These are phyloP conservation scores for Eleutherodactylus coqui DNA, from an alignment of 2,797 vertebrate species.

Conservation along the genomic window DNA sequence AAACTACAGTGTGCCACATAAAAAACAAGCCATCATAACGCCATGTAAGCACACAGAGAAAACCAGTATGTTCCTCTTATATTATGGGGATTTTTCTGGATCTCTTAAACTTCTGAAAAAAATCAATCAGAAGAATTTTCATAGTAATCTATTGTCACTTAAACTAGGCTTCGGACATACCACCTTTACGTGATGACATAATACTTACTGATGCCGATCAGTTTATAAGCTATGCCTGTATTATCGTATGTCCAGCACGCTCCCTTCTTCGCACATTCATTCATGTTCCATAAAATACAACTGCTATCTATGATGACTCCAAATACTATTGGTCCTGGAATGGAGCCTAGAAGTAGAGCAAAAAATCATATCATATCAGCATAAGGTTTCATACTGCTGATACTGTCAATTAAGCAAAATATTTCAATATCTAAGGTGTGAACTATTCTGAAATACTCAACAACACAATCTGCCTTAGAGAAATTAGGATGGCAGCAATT, in stretches of 20 bases:
- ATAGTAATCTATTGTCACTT: background rate
- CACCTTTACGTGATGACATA: background rate
- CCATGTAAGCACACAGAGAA: no score
- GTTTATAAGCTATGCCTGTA: slow-evolving; percentile 72
- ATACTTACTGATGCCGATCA: slow-evolving; percentile 79
- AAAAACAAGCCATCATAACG: no score
- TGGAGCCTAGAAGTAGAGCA: slow-evolving; percentile 71
- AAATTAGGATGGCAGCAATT: background rate
- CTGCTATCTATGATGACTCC: slow-evolving; percentile 76
- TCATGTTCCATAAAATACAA: slow-evolving; percentile 76
- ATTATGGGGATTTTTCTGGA: no score
- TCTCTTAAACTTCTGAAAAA: no score
- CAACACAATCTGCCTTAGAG: background rate
- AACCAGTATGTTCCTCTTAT: no score
- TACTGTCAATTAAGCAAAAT: background rate
- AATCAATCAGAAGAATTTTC: background rate
- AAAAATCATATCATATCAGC: background rate
- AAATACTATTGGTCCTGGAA: slow-evolving; percentile 81
- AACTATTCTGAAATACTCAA: background rate
- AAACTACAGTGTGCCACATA: no score
- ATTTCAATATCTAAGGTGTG: background rate
- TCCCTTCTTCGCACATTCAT: slow-evolving; percentile 74
- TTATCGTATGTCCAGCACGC: slow-evolving; percentile 80
- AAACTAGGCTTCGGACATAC: background rate
- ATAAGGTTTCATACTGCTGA: background rate